A percentile compares a stretch with the other conserved stretches of the same genome.
phyloP scores from a whole-genome alignment of 2,113 vertebrate species.

The Passer domesticus region DNA sequence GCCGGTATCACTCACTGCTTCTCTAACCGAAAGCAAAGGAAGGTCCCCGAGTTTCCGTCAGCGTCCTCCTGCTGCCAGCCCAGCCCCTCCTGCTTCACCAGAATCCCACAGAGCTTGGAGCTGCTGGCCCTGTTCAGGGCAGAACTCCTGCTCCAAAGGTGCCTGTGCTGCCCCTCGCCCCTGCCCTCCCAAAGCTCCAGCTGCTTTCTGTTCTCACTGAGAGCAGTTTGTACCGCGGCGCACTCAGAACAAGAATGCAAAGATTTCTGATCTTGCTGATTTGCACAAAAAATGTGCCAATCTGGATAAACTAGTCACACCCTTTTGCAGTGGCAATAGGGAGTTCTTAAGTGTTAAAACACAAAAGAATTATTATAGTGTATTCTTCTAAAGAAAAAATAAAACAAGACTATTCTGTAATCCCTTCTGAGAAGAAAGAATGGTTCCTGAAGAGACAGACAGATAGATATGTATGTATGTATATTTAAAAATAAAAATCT shows the following conservation, averaged over 20 bases:
- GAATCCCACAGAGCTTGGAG: background rate
- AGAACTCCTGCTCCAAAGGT: background rate
- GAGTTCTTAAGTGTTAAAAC: conserved; percentile 28
- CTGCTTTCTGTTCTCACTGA: background rate
- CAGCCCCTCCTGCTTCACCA: background rate
- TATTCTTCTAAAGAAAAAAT: conserved; percentile 1
- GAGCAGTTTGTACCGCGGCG: background rate
- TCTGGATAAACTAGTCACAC: conserved; percentile 57
- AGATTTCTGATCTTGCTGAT: conserved; percentile 55
- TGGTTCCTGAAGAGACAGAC: background rate
- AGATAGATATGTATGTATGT: background rate
- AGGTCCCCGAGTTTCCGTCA: background rate
- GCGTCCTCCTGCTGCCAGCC: background rate
- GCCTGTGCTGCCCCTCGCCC: background rate
- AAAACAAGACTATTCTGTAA: conserved; percentile 7
- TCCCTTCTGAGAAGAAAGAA: background rate
- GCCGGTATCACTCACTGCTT: background rate
- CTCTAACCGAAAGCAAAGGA: background rate
- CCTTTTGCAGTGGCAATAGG: conserved; percentile 11
- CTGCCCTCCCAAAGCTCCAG: background rate
- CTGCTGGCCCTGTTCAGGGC: background rate
- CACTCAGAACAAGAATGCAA: conserved; percentile 3
- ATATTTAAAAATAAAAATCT: background rate
- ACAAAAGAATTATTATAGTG: conserved; percentile 32
- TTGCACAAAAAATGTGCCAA: conserved; percentile 58